Evolutionary conservation across 2,797 vertebrate genomes (phyloP), one percentile per base, ranked within the genome.

Genomic region (Steatocranus sp.): DNA sequence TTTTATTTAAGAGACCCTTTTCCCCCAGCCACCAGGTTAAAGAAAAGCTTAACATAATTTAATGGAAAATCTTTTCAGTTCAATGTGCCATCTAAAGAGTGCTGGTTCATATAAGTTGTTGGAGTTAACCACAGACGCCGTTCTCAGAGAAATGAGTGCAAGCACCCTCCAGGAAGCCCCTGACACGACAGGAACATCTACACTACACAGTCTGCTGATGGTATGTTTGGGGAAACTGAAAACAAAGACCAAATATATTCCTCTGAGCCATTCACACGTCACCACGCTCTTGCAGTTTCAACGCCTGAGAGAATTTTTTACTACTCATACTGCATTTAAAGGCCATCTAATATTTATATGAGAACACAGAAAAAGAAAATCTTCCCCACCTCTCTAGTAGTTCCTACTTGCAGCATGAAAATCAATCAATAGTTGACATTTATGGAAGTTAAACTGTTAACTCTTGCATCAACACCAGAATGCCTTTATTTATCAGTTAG

Each of bases 391-490:
- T 43, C 20, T 25, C n/a, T 43, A 68, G 20, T 43, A 43, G 63
- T 3, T 25, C 1, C 38, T 43, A 43, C 34, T 23, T 0, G 0
- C 8, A 23, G n/a, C 34, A n/a, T 17, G 17, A 32, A 30, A 32
- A 58, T 61, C 56, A 61, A 36, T 36, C 32, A 61, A 36, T 61
- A 61, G 56, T 36, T 61, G 56, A 36, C 56, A 36, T 20, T 63
- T 38, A 36, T 68, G 63, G 20, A 43, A 68, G 15, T 68, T 43
- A 3, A 68, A 43, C 53, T 56, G 53, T 56, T 43, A 43, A 68
- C 20, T 4, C 41, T 68, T 23, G 36, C 2, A 14, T 63, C 58
- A 63, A 9, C 11, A 8, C 58, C 58, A 38, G 32, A 63, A 10
- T 56, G 53, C 7, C n/a, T 68, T 66, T 7, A 43, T 43, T 68